Percentiles rank a stretch among this genome's conserved stretches.
Evolutionary conservation across 2,113 vertebrate genomes (phyloP).

Genomic region (Solenodon paradoxus): DNA sequence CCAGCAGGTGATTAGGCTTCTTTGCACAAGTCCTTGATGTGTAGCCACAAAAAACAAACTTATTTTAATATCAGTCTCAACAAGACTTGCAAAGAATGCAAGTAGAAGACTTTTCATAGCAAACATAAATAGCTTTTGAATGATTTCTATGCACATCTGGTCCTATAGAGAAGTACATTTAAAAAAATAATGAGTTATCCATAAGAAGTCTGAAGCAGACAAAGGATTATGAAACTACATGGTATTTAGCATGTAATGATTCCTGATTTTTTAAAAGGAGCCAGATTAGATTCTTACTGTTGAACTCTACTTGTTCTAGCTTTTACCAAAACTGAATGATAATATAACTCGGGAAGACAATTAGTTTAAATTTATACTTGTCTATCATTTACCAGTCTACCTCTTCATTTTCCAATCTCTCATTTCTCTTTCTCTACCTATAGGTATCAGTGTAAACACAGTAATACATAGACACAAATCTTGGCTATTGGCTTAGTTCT

Average conservation of each 20-base stretch:
- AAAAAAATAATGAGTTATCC: conserved; percentile 25
- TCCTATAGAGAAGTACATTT: neutral
- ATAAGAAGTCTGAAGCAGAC: neutral
- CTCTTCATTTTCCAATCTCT: neutral
- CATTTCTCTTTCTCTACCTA: neutral
- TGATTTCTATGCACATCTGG: conserved; percentile 15
- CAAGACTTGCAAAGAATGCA: conserved; percentile 58
- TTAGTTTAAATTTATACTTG: neutral
- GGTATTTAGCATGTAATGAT: neutral
- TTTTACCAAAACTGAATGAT: conserved; percentile 13
- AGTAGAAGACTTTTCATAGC: conserved; percentile 25
- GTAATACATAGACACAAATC: neutral
- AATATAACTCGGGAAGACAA: neutral
- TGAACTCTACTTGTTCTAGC: neutral
- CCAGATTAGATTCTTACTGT: neutral
- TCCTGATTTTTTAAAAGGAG: neutral
- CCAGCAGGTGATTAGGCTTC: conserved; percentile 48
- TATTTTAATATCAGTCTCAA: conserved; percentile 65
- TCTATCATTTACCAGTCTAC: neutral
- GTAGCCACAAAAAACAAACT: conserved; percentile 68
- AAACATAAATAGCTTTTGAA: conserved; percentile 50
- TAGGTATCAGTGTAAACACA: neutral
- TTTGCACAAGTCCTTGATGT: conserved; percentile 58
- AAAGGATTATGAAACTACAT: neutral
- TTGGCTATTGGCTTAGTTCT: neutral